These are phyloP conservation scores for Sinocyclocheilus rhinocerous DNA, from an alignment of 2,113 vertebrate species.

Conservation along the genomic window DNA sequence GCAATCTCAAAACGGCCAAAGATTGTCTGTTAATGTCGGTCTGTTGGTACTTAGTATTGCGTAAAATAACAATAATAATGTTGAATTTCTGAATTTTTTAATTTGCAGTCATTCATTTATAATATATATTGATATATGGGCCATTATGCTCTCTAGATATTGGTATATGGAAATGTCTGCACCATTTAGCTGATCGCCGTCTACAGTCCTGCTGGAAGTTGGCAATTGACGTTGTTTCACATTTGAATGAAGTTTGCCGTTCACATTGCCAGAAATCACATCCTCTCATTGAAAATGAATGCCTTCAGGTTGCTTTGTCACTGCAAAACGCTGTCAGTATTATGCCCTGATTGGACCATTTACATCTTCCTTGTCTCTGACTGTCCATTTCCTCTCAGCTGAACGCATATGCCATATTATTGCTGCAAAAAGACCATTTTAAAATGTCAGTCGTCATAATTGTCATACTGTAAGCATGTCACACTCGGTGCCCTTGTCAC, in stretches of 20 bases:
- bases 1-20: neutral
- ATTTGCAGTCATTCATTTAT: neutral
- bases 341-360: neutral
- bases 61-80: neutral
- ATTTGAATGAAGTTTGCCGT: neutral
- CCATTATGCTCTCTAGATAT: neutral
- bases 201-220: neutral
- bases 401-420: neutral
- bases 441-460: conserved; percentile 13
- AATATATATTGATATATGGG: neutral
- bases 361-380: neutral
- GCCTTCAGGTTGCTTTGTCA: conserved; percentile 6
- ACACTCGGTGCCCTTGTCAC: conserved; percentile 19
- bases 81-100: too few relatives aligned
- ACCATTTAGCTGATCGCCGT: neutral
- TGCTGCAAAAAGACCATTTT: neutral
- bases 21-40: neutral
- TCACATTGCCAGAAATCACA: neutral
- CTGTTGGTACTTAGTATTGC: neutral
- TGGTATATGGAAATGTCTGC: neutral
- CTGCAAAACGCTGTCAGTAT: neutral
- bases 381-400: neutral
- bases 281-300: conserved; percentile 8
- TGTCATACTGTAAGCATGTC: neutral
- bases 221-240: neutral